These are phyloP conservation scores for Cebus imitator DNA, from an alignment of 2,113 vertebrate genomes.

Conservation along the genomic window DNA sequence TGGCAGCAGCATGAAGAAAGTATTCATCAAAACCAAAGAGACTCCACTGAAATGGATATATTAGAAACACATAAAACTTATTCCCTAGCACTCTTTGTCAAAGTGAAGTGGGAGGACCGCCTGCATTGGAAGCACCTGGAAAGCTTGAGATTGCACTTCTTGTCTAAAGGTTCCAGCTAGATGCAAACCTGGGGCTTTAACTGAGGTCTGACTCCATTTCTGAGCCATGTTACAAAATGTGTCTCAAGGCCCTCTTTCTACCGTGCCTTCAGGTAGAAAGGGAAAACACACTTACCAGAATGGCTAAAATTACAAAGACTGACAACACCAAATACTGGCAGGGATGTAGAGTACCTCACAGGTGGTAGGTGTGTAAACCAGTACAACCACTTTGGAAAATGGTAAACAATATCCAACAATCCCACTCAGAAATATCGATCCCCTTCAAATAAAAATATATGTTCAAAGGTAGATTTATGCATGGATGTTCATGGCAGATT, in stretches of 20 bases:
- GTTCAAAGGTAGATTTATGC: not conserved
- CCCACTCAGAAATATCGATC: not conserved
- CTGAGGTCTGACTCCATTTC: not conserved
- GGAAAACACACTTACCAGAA: not conserved
- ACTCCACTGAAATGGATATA: not conserved
- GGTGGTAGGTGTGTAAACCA: not conserved
- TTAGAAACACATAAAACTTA: not conserved
- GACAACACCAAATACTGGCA: not conserved
- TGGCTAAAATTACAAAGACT: not conserved
- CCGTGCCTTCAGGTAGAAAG: not conserved
- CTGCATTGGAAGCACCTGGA: not conserved
- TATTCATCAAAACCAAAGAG: not conserved
- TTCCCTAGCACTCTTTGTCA: not conserved
- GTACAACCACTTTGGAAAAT: not conserved
- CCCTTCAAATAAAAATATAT: not conserved
- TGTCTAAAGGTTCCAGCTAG: not conserved
- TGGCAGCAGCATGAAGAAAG: not conserved
- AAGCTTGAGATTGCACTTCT: not conserved
- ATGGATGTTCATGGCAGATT: not conserved
- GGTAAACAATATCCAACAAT: not conserved
- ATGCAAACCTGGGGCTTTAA: not conserved
- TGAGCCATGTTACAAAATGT: not conserved
- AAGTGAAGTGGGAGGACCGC: not conserved
- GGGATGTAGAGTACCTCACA: not conserved
- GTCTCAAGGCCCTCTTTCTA: not conserved